A percentile compares a stretch with the other conserved stretches of the same genome.
These are phyloP conservation scores for Pristionchus arcanus DNA, from an alignment of 2,888 invertebrate species.

Conservation along the genomic window DNA sequence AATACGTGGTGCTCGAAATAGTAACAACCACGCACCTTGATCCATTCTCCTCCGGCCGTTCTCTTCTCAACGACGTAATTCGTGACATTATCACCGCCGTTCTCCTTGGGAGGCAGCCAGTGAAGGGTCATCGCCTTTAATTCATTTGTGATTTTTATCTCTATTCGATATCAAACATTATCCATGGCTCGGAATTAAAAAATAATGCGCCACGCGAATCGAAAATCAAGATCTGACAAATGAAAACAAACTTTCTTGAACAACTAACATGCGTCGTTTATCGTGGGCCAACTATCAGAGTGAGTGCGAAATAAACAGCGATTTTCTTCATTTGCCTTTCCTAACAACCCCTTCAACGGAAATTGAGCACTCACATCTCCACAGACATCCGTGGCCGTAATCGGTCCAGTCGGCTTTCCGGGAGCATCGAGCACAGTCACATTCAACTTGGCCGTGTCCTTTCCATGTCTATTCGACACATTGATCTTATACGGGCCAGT, in stretches of 20 bases:
- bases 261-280: too few relatives aligned
- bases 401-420: slow-evolving; percentile 80
- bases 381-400: slow-evolving; percentile 80
- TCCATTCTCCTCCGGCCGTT: slow-evolving; percentile 93
- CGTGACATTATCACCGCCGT: slow-evolving; percentile 84
- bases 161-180: too few relatives aligned
- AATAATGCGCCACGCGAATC: too few relatives aligned
- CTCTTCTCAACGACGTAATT: slow-evolving; percentile 97
- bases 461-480: slow-evolving; percentile 94
- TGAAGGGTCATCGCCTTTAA: slow-evolving; percentile 88
- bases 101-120: slow-evolving; percentile 97
- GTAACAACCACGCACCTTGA: slow-evolving; percentile 83
- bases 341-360: too few relatives aligned
- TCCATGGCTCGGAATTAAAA: too few relatives aligned
- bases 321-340: too few relatives aligned
- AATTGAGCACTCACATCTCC: slow-evolving; percentile 80
- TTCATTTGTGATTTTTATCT: neutral
- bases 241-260: too few relatives aligned
- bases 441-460: slow-evolving; percentile 94
- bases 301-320: too few relatives aligned
- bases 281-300: too few relatives aligned
- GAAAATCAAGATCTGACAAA: too few relatives aligned
- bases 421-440: slow-evolving; percentile 89
- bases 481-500: slow-evolving; percentile 92
- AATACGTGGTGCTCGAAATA: too few relatives aligned